phyloP scores from a whole-genome alignment of 2,113 vertebrate genomes.

The Pollachius pollachius region DNA sequence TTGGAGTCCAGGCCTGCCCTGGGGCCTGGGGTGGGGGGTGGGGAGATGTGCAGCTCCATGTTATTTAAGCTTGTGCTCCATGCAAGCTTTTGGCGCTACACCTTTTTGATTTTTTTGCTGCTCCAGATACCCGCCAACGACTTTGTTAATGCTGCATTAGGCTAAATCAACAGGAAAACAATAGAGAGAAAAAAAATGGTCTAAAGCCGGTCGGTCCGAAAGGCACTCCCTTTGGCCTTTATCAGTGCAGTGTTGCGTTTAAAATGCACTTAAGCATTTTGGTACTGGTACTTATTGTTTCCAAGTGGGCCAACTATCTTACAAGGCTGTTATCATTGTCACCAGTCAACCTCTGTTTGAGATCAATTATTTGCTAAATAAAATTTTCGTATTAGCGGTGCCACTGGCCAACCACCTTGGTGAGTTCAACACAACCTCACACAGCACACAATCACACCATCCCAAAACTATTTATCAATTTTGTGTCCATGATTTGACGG shows the following conservation, averaged over 20 bases:
- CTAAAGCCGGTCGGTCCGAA: slow-evolving; percentile 60
- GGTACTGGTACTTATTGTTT: neutral
- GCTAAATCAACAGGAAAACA: slow-evolving; percentile 69
- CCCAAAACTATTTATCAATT: no score
- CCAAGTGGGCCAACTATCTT: neutral
- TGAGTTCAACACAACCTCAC: no score
- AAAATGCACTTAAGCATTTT: no score
- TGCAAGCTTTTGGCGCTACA: slow-evolving; percentile 35
- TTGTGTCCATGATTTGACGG: no score
- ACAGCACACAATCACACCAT: no score
- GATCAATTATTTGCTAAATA: no score
- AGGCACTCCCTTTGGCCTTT: neutral
- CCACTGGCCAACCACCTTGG: no score
- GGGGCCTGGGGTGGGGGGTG: slow-evolving; percentile 39
- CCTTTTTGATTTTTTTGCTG: slow-evolving; percentile 28
- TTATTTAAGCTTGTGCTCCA: slow-evolving; percentile 27
- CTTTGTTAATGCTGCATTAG: slow-evolving; percentile 60
- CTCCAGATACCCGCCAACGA: slow-evolving; percentile 46
- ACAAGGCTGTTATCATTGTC: neutral
- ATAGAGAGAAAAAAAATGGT: slow-evolving; percentile 51
- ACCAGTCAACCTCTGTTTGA: neutral
- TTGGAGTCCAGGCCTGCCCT: slow-evolving; percentile 18
- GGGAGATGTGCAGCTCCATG: slow-evolving; percentile 39
- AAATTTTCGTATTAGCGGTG: no score
- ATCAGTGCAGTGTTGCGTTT: no score